A percentile compares a stretch with the other conserved stretches of the same genome.
phyloP scores from a whole-genome alignment of 2,797 vertebrate species.

The Erpetoichthys calabaricus region DNA sequence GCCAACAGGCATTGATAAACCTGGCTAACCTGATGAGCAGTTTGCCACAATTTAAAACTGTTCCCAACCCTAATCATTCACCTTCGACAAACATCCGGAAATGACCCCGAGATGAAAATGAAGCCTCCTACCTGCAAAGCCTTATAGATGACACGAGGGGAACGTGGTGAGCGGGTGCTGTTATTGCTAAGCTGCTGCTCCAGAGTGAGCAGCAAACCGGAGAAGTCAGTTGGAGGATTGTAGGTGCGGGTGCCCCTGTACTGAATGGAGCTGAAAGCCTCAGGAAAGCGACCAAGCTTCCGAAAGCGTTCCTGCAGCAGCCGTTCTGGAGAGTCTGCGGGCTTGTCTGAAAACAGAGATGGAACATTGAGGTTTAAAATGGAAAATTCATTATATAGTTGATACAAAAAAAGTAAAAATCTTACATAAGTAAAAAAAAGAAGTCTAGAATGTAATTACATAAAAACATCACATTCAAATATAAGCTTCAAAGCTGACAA shows the following conservation, averaged over 20 bases:
- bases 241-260: slow-evolving; percentile 87
- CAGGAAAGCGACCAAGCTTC: slow-evolving; percentile 80
- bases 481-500: too few relatives aligned
- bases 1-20: too few relatives aligned
- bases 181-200: slow-evolving; percentile 85
- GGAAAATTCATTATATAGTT: not conserved
- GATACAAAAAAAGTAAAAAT: not conserved
- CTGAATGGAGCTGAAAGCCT: slow-evolving; percentile 89
- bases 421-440: not conserved
- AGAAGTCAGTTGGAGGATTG: slow-evolving; percentile 84
- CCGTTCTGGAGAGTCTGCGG: slow-evolving; percentile 73
- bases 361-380: not conserved
- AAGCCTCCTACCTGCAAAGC: slow-evolving; percentile 69
- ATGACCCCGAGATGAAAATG: too few relatives aligned
- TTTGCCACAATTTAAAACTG: too few relatives aligned
- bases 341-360: slow-evolving; percentile 51
- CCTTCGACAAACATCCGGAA: too few relatives aligned
- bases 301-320: slow-evolving; percentile 80
- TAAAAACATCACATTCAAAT: not conserved
- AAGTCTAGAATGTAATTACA: not conserved
- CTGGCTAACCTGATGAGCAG: too few relatives aligned
- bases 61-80: too few relatives aligned
- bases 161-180: slow-evolving; percentile 78
- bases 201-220: slow-evolving; percentile 67
- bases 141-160: slow-evolving; percentile 82